Evolutionary conservation across 2,888 invertebrate species (phyloP).

Genomic region (Artemia sp.): DNA sequence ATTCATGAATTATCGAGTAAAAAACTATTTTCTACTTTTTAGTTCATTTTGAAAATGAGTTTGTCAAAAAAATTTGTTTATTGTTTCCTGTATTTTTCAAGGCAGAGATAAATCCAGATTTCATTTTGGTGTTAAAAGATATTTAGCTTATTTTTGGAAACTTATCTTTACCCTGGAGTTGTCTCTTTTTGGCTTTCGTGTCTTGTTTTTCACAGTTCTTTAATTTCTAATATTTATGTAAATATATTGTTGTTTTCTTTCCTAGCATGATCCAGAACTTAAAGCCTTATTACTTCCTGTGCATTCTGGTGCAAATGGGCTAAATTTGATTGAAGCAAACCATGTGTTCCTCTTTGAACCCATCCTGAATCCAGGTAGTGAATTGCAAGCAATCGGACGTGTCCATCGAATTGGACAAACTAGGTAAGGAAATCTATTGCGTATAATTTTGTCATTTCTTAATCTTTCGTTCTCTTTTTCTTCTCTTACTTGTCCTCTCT

Average conservation of each 20-base stretch:
- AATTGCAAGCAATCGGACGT: constrained; percentile 56
- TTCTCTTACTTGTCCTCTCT: constrained; percentile 16
- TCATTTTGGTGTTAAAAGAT: too few species aligned
- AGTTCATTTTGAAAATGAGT: too few species aligned
- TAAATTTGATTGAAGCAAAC: constrained; percentile 59
- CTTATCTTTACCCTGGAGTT: too few species aligned
- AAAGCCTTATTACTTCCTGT: constrained; percentile 48
- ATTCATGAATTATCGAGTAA: too few species aligned
- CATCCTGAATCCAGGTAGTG: constrained; percentile 50
- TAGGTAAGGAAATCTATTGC: constrained; percentile 34
- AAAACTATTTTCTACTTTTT: too few species aligned
- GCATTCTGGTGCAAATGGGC: constrained; percentile 51
- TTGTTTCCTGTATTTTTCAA: too few species aligned
- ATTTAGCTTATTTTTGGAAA: too few species aligned
- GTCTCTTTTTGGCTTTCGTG: too few species aligned
- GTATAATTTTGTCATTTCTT: not conserved
- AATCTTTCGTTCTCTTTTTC: constrained; percentile 16
- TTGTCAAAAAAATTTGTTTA: too few species aligned
- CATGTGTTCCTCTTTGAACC: constrained; percentile 59
- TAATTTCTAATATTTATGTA: too few species aligned
- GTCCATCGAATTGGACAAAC: constrained; percentile 63
- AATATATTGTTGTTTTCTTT: constrained; percentile 16
- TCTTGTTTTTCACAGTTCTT: too few species aligned
- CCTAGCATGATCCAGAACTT: constrained; percentile 27
- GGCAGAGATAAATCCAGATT: too few species aligned